Evolutionary conservation across 2,113 vertebrate genomes (phyloP).

Genomic region (Corynorhinus townsendii): DNA sequence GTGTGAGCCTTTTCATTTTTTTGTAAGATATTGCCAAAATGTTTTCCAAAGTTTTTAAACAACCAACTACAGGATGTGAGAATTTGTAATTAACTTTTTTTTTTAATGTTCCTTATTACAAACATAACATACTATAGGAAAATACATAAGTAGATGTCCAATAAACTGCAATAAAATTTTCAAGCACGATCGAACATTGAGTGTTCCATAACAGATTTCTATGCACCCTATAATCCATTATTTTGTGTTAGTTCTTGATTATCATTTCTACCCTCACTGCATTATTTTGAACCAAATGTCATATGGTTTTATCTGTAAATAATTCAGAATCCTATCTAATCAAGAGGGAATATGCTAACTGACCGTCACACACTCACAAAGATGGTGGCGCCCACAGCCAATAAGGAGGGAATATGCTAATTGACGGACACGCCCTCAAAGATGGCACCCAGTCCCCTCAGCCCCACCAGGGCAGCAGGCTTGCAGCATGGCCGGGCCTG

Average conservation of each 20-base stretch:
- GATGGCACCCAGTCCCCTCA: too few species aligned
- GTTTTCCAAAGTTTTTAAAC: neutral
- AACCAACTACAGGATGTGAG: neutral
- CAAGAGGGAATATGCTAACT: too few species aligned
- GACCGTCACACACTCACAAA: too few species aligned
- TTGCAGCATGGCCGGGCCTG: too few species aligned
- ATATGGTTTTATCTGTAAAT: slow-evolving; percentile 7
- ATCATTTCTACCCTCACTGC: neutral
- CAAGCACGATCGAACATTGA: neutral
- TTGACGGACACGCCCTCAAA: too few species aligned
- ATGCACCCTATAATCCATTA: neutral
- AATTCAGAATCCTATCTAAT: neutral
- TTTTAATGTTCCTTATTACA: neutral
- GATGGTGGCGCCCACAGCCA: too few species aligned
- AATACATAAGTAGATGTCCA: neutral
- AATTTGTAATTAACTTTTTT: neutral
- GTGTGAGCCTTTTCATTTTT: neutral
- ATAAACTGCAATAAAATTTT: neutral
- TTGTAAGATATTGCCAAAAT: neutral
- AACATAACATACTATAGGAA: neutral
- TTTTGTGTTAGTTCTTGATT: neutral
- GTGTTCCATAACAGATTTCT: neutral
- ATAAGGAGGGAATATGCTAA: too few species aligned
- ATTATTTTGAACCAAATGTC: neutral
- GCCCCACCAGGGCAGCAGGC: too few species aligned